Conservation (phyloP, 2,797 vertebrate genomes). For the Aeoliscus strigatus region DNA sequence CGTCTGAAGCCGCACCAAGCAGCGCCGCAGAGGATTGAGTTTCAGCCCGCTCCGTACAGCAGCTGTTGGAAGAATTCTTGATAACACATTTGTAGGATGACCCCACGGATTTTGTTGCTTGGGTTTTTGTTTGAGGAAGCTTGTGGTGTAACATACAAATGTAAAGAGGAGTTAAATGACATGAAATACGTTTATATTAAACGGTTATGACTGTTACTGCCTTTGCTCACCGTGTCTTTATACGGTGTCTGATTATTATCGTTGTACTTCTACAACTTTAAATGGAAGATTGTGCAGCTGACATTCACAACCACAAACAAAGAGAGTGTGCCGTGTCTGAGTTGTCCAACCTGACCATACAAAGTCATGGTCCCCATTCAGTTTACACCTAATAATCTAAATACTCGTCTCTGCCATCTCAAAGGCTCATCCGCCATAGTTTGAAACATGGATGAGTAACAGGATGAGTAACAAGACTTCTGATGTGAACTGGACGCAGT, state of each 20-base stretch:
- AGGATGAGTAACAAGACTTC: too few species aligned
- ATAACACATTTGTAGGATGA: slow-evolving; percentile 4
- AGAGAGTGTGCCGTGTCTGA: neutral
- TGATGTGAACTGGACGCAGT: too few species aligned
- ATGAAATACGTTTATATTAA: too few species aligned
- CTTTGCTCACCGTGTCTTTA: too few species aligned
- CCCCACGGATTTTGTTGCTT: neutral
- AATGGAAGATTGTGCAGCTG: slow-evolving; percentile 3
- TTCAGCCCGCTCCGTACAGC: slow-evolving; percentile 16
- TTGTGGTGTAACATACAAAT: too few species aligned
- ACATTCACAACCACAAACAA: slow-evolving; percentile 5
- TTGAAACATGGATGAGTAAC: too few species aligned
- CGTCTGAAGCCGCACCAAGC: slow-evolving; percentile 1
- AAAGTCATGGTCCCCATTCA: slow-evolving; percentile 42
- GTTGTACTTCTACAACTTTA: neutral
- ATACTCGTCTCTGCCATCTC: slow-evolving; percentile 26
- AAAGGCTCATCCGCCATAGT: too few species aligned
- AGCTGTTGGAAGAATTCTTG: slow-evolving; percentile 23
- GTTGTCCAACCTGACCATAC: slow-evolving; percentile 46
- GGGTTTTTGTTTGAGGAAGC: neutral
- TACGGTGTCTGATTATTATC: neutral
- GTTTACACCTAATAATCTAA: slow-evolving; percentile 34
- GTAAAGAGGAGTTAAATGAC: too few species aligned
- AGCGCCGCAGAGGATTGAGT: slow-evolving; percentile 6
- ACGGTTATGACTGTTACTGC: too few species aligned